Evolutionary conservation across 2,113 vertebrate species (phyloP), one percentile per base, ranked within the genome.

Genomic region (Agapornis roseicollis): DNA sequence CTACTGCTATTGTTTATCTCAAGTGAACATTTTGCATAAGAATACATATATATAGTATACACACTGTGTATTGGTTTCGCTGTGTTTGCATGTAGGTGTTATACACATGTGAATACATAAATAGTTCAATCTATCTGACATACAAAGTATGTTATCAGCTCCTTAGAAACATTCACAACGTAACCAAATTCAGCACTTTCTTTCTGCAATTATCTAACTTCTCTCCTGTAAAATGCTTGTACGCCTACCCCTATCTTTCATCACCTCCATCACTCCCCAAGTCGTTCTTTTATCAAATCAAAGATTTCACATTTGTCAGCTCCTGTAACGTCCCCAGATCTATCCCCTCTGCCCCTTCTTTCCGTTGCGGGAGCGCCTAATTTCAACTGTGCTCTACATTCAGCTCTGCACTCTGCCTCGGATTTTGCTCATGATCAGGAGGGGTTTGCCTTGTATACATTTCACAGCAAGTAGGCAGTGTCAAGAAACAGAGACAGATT

Each of bases 381-480:
- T 77, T 90, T 91, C 96, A 89, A 47, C 79, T 24, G 80, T 6
- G 91, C 83, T 97, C 96, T 72, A 80, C 92, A 84, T 96, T 86
- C 93, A 39, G 95, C 84, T 86, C 87, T 16, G 56, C 80, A 88
- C 91, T 93, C 96, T 88, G 85, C 93, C 90, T 73, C 22, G 23
- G 86, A 94, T 94, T 94, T 87, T 56, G 39, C 92, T 88, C 41
- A 23, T 71, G 79, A 95, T 66, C 84, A 25, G 33, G 85, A 68
- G 64, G 80, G 88, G 78, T 95, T 74, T 92, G 90, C 73, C 74
- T 87, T 88, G 42, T 22, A 64, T 47, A 37, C 88, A 50, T 90
- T 63, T 65, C 94, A 60, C 58, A 42, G 63, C 70, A 70, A 27
- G 28, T 8, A 58, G 18, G 58, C 61, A 80, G 63, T 2, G 24